Evolutionary conservation across 2,888 invertebrate species (phyloP).

Genomic region (Ferdinandea cuprea): DNA sequence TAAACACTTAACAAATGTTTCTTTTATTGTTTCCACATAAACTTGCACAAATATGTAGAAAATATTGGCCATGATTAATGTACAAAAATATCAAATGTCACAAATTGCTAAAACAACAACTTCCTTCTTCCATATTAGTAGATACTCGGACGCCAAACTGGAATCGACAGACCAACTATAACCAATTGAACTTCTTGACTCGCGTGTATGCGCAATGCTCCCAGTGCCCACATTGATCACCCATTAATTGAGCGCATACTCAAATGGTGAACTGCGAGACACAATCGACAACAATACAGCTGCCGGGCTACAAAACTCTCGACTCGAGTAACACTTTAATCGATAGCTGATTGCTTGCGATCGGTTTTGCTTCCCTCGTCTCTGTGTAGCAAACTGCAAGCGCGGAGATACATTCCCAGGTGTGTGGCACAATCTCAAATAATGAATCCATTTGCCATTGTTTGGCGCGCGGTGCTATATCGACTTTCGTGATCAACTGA

Average conservation of each 20-base stretch:
- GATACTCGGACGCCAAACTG: conserved; percentile 30
- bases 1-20: too few relatives aligned
- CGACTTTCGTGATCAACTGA: conserved; percentile 56
- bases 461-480: conserved; percentile 53
- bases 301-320: conserved; percentile 55
- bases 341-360: conserved; percentile 64
- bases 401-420: conserved; percentile 70
- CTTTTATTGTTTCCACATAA: too few relatives aligned
- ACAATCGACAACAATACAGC: conserved; percentile 54
- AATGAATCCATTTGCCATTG: conserved; percentile 62
- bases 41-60: too few relatives aligned
- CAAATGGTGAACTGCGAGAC: conserved; percentile 8
- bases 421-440: conserved; percentile 59
- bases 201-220: conserved; percentile 18
- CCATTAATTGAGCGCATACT: conserved; percentile 43
- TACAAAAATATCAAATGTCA: conserved; percentile 34
- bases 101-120: conserved; percentile 45
- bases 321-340: conserved; percentile 51
- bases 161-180: conserved; percentile 25
- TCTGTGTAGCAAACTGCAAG: conserved; percentile 36
- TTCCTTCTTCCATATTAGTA: conserved; percentile 60
- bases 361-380: conserved; percentile 56
- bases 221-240: conserved; percentile 52
- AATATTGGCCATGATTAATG: conserved; percentile 39
- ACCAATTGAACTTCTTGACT: conserved; percentile 66